These are phyloP conservation scores for Poeciliopsis gracilis DNA, from an alignment of 2,797 vertebrate species.

Conservation along the genomic window DNA sequence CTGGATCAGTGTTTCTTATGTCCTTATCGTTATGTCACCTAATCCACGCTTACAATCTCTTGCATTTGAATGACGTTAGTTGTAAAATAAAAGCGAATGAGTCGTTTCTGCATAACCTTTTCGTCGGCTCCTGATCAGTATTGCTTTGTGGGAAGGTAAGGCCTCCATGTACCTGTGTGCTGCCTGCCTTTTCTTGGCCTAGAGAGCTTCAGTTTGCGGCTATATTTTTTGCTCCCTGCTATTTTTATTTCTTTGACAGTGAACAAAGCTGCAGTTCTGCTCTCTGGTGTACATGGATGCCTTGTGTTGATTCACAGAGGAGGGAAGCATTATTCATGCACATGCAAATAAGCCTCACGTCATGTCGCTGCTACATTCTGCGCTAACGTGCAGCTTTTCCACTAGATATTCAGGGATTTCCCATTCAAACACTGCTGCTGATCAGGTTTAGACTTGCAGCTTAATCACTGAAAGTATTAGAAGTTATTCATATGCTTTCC, in stretches of 20 bases:
- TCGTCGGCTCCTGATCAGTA: constrained; percentile 33
- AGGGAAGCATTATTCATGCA: constrained; percentile 36
- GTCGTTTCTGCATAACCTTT: constrained; percentile 30
- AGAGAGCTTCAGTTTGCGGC: constrained; percentile 44
- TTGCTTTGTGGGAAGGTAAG: constrained; percentile 43
- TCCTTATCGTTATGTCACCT: constrained; percentile 8
- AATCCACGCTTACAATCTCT: constrained; percentile 9
- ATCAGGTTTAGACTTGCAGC: not conserved
- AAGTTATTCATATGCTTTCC: not conserved
- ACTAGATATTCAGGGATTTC: constrained; percentile 24
- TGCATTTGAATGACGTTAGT: constrained; percentile 26
- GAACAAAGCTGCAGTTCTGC: constrained; percentile 36
- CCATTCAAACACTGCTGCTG: constrained; percentile 9
- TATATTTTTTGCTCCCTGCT: constrained; percentile 49
- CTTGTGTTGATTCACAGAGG: constrained; percentile 20
- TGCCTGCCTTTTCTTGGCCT: constrained; percentile 34
- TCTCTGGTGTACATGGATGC: constrained; percentile 24
- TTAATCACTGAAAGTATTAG: constrained; percentile 1
- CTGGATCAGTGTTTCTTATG: not conserved
- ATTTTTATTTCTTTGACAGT: constrained; percentile 55
- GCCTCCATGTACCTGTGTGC: constrained; percentile 50
- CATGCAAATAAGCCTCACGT: constrained; percentile 46
- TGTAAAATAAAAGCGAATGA: constrained; percentile 24
- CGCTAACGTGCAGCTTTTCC: constrained; percentile 19
- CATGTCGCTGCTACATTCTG: constrained; percentile 26